phyloP scores from a whole-genome alignment of 1,140 invertebrate species.

The Drosophila parvula region DNA sequence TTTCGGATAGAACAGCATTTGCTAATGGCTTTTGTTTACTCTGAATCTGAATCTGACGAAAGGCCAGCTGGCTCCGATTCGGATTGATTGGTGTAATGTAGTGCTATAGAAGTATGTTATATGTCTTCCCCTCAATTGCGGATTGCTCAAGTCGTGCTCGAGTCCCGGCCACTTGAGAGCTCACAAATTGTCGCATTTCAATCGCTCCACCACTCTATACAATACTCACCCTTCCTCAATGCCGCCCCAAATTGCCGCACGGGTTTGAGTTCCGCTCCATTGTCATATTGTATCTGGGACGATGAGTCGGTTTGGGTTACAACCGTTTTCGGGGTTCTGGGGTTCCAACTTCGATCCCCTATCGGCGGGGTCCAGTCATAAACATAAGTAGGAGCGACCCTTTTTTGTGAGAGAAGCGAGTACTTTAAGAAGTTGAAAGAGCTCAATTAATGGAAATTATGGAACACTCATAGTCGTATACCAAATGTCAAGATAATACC shows the following conservation, averaged over 20 bases:
- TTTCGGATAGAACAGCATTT: slow-evolving; percentile 67
- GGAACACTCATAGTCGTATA: slow-evolving; percentile 14
- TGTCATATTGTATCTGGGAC: slow-evolving; percentile 38
- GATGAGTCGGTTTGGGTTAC: slow-evolving; percentile 18
- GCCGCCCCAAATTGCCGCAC: slow-evolving; percentile 61
- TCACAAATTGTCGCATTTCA: slow-evolving; percentile 79
- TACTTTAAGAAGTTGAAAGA: slow-evolving; percentile 13
- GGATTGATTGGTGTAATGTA: slow-evolving; percentile 74
- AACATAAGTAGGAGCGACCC: slow-evolving; percentile 25
- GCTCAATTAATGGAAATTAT: slow-evolving; percentile 29
- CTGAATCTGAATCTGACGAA: slow-evolving; percentile 75
- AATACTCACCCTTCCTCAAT: slow-evolving; percentile 35
- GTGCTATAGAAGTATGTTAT: neutral
- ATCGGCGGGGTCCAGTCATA: slow-evolving; percentile 26
- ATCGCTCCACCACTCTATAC: slow-evolving; percentile 40
- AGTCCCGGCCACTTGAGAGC: slow-evolving; percentile 58
- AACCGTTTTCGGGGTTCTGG: slow-evolving; percentile 1
- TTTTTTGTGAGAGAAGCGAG: slow-evolving; percentile 1
- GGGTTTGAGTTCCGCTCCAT: slow-evolving; percentile 43
- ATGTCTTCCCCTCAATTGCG: slow-evolving; percentile 15
- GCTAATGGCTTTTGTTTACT: slow-evolving; percentile 79
- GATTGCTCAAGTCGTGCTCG: slow-evolving; percentile 51
- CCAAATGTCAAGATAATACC: slow-evolving; percentile 14
- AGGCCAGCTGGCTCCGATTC: slow-evolving; percentile 70
- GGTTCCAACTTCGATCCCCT: slow-evolving; percentile 17